Conservation (phyloP, 1,140 invertebrate genomes). For the Drosophila leontia region DNA sequence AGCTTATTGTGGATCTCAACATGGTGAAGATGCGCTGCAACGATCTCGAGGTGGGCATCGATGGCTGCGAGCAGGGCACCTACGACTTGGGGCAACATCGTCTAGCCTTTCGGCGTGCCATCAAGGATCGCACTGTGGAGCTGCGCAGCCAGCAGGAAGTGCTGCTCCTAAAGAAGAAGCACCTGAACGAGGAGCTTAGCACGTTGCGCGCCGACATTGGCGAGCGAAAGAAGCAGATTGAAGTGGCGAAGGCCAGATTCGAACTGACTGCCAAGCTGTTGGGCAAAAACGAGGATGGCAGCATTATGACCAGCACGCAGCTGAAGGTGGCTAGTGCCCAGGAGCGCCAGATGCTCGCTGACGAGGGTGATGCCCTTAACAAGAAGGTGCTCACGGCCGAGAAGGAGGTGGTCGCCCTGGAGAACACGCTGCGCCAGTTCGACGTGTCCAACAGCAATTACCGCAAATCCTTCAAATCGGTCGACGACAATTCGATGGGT, state of each 20-base stretch:
- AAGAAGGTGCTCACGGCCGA: constrained; percentile 88
- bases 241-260: constrained; percentile 86
- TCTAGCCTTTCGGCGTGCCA: constrained; percentile 86
- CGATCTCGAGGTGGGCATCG: constrained; percentile 86
- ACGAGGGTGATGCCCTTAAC: constrained; percentile 89
- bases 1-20: constrained; percentile 88
- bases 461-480: constrained; percentile 85
- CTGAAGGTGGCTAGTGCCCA: constrained; percentile 88
- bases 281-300: constrained; percentile 86
- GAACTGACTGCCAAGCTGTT: constrained; percentile 77
- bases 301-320: constrained; percentile 86
- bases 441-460: constrained; percentile 88
- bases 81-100: constrained; percentile 87
- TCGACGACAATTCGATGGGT: constrained; percentile 57
- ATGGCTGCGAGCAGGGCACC: constrained; percentile 86
- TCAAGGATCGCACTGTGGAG: constrained; percentile 87
- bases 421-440: constrained; percentile 89
- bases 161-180: constrained; percentile 86
- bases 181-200: constrained; percentile 86
- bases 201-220: constrained; percentile 86
- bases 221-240: constrained; percentile 86
- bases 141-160: constrained; percentile 87
- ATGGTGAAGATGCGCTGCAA: constrained; percentile 87
- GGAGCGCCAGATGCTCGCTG: constrained; percentile 87
- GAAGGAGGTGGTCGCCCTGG: constrained; percentile 89